These are phyloP conservation scores for Lethenteron reissneri DNA, from an alignment of 2,113 vertebrate species.

Conservation along the genomic window DNA sequence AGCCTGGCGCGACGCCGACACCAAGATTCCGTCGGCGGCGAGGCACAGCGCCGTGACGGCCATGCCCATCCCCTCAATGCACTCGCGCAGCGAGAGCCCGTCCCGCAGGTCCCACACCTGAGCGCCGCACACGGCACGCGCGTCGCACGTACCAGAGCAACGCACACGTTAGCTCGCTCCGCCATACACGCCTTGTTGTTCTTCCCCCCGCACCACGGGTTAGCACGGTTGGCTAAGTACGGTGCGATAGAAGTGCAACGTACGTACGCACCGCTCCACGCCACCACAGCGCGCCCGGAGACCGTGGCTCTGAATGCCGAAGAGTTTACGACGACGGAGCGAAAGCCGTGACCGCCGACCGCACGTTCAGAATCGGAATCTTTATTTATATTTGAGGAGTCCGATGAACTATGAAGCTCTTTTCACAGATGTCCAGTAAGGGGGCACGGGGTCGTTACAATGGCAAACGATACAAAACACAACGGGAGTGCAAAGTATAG, in stretches of 20 bases:
- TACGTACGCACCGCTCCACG: not conserved
- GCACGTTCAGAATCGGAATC: too few species aligned
- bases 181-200: not conserved
- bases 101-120: slow-evolving; percentile 44
- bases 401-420: too few species aligned
- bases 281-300: not conserved
- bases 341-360: too few species aligned
- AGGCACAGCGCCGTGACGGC: slow-evolving; percentile 20
- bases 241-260: not conserved
- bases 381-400: too few species aligned
- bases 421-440: too few species aligned
- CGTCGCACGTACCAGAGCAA: too few species aligned
- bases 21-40: slow-evolving; percentile 14
- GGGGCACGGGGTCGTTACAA: too few species aligned
- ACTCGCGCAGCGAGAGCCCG: slow-evolving; percentile 25
- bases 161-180: too few species aligned
- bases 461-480: too few species aligned
- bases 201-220: not conserved
- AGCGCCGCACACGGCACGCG: not conserved
- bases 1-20: slow-evolving; percentile 25
- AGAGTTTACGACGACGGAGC: too few species aligned
- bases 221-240: not conserved
- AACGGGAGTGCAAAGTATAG: too few species aligned
- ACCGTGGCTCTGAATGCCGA: too few species aligned
- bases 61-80: slow-evolving; percentile 22